Evolutionary conservation across 1,140 invertebrate species (phyloP).

Genomic region (Planococcus citri): DNA sequence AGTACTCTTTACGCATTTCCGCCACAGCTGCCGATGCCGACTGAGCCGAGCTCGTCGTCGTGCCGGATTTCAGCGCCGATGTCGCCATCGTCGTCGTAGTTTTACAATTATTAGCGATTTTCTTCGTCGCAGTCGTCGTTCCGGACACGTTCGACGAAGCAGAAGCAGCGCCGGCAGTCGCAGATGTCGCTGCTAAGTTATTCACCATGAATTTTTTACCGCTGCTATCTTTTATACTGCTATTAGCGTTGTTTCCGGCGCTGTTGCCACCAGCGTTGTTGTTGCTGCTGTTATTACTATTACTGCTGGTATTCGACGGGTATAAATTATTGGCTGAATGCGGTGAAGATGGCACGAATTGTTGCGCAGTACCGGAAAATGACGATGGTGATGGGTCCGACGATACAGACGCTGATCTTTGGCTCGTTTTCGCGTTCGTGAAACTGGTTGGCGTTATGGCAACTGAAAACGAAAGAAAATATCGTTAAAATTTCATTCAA

Average conservation of each 20-base stretch:
- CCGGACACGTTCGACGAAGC: too few relatives aligned
- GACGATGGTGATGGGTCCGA: neutral
- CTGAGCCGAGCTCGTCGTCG: neutral
- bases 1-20: neutral
- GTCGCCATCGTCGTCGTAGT: neutral
- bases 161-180: neutral
- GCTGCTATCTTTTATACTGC: too few relatives aligned
- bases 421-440: neutral
- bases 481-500: neutral
- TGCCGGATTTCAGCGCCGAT: too few relatives aligned
- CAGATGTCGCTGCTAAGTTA: neutral
- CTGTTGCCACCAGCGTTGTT: constrained; percentile 25
- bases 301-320: constrained; percentile 22
- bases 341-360: neutral
- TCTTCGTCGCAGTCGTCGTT: neutral
- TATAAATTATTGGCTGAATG: neutral
- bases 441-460: neutral
- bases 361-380: neutral
- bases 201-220: constrained; percentile 22
- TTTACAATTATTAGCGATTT: constrained; percentile 27
- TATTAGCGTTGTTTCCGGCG: too few relatives aligned
- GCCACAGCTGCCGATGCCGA: too few relatives aligned
- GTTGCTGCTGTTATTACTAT: constrained; percentile 32
- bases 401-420: neutral
- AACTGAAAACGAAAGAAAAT: neutral